Base-by-base conservation (phyloP, 2,113 vertebrate species). In the Notarius quadriscutis region DNA sequence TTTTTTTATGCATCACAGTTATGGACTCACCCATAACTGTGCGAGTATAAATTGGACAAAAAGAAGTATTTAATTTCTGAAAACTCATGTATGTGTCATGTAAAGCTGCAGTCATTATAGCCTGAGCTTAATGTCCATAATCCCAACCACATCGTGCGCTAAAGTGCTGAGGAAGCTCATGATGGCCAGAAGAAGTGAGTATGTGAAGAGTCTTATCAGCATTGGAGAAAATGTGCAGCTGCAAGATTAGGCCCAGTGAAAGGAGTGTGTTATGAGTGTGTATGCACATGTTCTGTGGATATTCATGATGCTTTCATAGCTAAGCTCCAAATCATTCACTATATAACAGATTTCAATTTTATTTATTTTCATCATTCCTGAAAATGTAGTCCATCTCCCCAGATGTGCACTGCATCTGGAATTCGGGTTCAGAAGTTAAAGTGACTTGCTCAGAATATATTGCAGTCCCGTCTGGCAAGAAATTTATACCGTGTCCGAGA, bases 191-290 rank as follows among this genome's bases (percentile, higher is more conserved):
- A 27, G 81, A 27, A 65, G 62, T n/a, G 65, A 11, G n/a, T n/a
- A 65, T 15, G 55, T 34, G 18, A 67, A 67, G 51, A 22, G 27
- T n/a, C 75, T 86, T 86, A 86, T 86, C 75, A 11, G 25, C 17
- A 50, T 2, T 41, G 51, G 27, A 86, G 75, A 41, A 86, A 80
- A 86, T 86, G 85, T 86, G 85, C 85, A 86, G 85, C 77, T 5
- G 51, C 6, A 18, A 86, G 85, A 86, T 86, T 86, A 86, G 77
- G 77, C 25, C 20, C 75, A 69, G 72, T 57, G 77, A 86, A 81
- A 69, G 63, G 18, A 67, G 60, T 55, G 84, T 50, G 69, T 60
- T 11, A 57, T 15, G 53, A 72, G 14, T 80, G 53, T 55, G 12
- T 75, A 18, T 34, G 84, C n/a, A 50, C 51, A 55, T 55, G 48